phyloP scores from a whole-genome alignment of 64 coral and sea anemone species.

The Montipora capricornis region DNA sequence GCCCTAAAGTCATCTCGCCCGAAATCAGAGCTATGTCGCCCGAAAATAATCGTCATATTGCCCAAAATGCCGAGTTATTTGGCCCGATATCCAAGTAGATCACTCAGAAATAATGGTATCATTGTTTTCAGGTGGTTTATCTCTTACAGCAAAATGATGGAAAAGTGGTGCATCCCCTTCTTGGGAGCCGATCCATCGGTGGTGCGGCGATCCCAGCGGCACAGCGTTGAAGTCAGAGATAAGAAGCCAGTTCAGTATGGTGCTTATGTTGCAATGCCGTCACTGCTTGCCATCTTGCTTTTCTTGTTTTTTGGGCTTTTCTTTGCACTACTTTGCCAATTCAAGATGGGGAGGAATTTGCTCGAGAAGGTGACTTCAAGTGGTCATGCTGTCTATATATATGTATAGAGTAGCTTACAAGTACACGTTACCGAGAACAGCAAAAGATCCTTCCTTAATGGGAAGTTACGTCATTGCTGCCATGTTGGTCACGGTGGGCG shows the following conservation, averaged over 20 bases:
- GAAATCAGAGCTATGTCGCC: no score
- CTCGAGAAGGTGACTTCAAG: slow-evolving; percentile 80
- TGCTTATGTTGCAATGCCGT: slow-evolving; percentile 78
- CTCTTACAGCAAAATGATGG: slow-evolving; percentile 71
- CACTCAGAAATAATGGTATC: no score
- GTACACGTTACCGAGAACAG: no score
- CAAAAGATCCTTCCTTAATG: no score
- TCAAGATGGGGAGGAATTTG: slow-evolving; percentile 79
- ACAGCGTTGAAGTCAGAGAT: slow-evolving; percentile 55
- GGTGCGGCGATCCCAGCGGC: slow-evolving; percentile 84
- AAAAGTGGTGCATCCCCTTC: slow-evolving; percentile 97
- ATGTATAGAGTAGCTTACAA: no score
- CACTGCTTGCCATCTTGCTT: slow-evolving; percentile 72
- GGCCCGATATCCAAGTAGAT: no score
- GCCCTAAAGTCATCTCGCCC: no score
- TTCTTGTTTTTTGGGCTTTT: slow-evolving; percentile 95
- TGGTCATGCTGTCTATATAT: neutral
- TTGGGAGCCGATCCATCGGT: slow-evolving; percentile 91
- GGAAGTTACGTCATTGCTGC: no score
- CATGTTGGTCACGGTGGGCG: no score
- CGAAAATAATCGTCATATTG: no score
- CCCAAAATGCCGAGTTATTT: no score
- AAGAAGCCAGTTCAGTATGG: slow-evolving; percentile 89
- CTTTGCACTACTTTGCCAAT: slow-evolving; percentile 86
- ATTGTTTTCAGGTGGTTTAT: slow-evolving; percentile 59